These are phyloP conservation scores for Cinclus cinclus DNA, from an alignment of 2,113 vertebrate species.

Conservation along the genomic window DNA sequence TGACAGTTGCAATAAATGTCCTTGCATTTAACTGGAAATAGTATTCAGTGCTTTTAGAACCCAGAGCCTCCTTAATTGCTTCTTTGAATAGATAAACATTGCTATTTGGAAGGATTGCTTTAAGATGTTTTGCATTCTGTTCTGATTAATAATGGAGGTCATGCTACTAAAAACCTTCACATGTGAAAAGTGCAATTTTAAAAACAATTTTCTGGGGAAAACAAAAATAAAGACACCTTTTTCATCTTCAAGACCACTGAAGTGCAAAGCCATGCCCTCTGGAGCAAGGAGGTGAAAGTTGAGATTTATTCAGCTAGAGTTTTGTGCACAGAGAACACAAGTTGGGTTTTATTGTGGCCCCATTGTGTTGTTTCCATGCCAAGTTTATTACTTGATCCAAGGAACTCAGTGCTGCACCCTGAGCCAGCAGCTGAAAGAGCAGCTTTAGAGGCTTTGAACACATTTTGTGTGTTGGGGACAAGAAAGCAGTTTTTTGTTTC, in stretches of 20 bases:
- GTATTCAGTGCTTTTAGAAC: conserved; percentile 24
- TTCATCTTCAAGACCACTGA: not conserved
- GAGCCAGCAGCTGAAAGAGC: not conserved
- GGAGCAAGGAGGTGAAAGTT: not conserved
- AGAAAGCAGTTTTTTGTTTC: not conserved
- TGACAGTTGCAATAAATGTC: conserved; percentile 28
- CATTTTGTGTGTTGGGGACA: not conserved
- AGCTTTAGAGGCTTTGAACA: not conserved
- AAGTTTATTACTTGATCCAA: not conserved
- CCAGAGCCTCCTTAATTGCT: conserved; percentile 51
- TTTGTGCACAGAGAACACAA: not conserved
- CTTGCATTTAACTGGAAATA: conserved; percentile 57
- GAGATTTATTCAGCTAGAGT: not conserved
- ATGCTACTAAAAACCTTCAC: not conserved
- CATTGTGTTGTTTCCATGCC: not conserved
- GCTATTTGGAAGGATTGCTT: conserved; percentile 13
- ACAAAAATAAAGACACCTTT: not conserved
- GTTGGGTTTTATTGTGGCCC: not conserved
- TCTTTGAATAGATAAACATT: conserved; percentile 42
- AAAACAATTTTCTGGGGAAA: not conserved
- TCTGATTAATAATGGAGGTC: conserved; percentile 29
- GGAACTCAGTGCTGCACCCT: not conserved
- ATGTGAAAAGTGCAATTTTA: not conserved
- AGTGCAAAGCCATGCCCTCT: not conserved
- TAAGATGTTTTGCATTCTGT: not conserved